Percentiles rank a stretch among this genome's conserved stretches.
These are phyloP conservation scores for Buphagus erythrorhynchus DNA, from an alignment of 2,797 vertebrate genomes.

Conservation along the genomic window DNA sequence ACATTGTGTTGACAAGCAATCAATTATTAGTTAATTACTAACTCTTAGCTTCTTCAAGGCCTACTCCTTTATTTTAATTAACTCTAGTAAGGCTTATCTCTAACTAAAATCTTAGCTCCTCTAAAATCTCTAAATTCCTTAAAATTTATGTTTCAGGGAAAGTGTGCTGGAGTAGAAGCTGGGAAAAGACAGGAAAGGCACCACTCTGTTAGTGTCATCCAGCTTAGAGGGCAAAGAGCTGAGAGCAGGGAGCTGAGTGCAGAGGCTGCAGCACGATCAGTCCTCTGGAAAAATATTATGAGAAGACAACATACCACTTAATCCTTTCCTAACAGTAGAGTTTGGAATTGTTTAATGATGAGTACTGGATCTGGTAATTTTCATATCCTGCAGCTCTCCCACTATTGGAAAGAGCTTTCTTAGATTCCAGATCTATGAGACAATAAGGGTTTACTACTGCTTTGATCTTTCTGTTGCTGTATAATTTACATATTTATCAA, in stretches of 20 bases:
- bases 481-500: neutral
- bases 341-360: neutral
- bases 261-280: neutral
- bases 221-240: neutral
- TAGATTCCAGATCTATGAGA: neutral
- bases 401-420: neutral
- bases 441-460: neutral
- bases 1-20: too few relatives aligned
- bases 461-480: neutral
- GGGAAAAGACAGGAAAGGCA: neutral
- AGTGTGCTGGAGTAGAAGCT: neutral
- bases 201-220: fast-evolving
- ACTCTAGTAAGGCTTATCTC: too few relatives aligned
- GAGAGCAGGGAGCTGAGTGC: neutral
- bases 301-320: neutral
- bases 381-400: neutral
- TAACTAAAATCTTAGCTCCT: too few relatives aligned
- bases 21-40: too few relatives aligned
- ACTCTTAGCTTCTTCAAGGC: too few relatives aligned
- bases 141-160: too few relatives aligned
- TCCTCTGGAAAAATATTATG: neutral
- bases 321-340: neutral
- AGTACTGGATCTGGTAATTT: neutral
- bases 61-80: too few relatives aligned
- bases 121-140: too few relatives aligned